Evolutionary conservation across 2,888 invertebrate genomes (phyloP).

Genomic region (Drosophila peninsularis): DNA sequence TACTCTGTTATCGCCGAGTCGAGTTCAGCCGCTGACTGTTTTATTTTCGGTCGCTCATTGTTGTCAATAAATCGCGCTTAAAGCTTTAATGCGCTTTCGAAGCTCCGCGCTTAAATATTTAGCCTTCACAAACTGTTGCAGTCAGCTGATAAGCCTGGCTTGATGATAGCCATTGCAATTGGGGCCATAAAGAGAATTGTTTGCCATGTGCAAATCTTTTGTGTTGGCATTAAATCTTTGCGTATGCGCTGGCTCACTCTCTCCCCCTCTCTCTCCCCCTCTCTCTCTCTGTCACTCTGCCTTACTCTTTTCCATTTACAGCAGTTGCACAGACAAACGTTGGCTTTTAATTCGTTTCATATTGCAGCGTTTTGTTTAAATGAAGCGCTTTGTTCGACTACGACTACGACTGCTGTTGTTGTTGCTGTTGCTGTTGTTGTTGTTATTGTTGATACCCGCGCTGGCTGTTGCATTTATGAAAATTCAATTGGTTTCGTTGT

Average conservation of each 20-base stretch:
- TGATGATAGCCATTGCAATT: constrained; percentile 46
- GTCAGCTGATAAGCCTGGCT: constrained; percentile 59
- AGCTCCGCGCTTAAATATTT: constrained; percentile 6
- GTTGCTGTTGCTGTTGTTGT: constrained; percentile 40
- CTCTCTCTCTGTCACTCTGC: not conserved
- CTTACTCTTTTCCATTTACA: constrained; percentile 7
- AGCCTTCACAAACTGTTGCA: constrained; percentile 27
- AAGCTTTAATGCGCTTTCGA: constrained; percentile 11
- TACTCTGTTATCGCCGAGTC: not conserved
- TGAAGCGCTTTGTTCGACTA: constrained; percentile 57
- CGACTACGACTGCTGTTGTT: constrained; percentile 12
- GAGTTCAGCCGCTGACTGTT: not conserved
- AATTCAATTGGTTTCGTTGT: constrained; percentile 74
- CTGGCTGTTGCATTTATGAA: constrained; percentile 69
- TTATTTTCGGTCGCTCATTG: not conserved
- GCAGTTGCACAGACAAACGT: constrained; percentile 28
- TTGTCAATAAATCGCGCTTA: not conserved
- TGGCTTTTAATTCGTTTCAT: constrained; percentile 78
- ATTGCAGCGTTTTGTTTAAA: constrained; percentile 78
- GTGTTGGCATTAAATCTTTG: constrained; percentile 60
- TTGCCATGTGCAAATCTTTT: constrained; percentile 71
- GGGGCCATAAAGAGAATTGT: constrained; percentile 63
- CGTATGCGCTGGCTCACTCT: constrained; percentile 2
- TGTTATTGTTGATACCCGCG: constrained; percentile 55
- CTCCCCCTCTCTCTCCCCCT: not conserved